Evolutionary conservation across 2,113 vertebrate genomes (phyloP), one percentile per base, ranked within the genome.

Genomic region (Malurus alboscapulatus): DNA sequence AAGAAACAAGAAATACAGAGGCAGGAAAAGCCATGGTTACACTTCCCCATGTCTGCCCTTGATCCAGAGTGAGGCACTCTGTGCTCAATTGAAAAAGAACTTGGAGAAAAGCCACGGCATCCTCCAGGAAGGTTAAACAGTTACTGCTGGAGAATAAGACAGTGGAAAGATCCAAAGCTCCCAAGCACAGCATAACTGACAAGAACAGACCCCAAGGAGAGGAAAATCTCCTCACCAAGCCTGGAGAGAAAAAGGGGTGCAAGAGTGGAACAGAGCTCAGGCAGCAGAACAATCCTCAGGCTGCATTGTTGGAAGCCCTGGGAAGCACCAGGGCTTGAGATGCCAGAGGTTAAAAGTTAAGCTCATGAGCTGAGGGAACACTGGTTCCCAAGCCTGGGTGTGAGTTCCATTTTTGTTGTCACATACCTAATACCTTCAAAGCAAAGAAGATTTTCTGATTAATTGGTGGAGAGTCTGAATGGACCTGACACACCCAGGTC

Each of bases 401-500:
- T 22, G 42, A 58, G 51, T 11, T 82, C 34, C 2, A 6, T 30
- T 63, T 77, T 59, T 84, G 54, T 83, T 77, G 44, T 73, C 25
- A 30, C 98, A 63, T 97, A 98, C 98, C 97, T 94, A 97, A 78
- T 55, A 98, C 96, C 14, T 74, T 53, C 83, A 98, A 61, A 21
- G 44, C 40, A 76, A 96, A 96, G 51, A 32, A 0, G 34, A 93
- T 90, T 8, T 22, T 30, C 6, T 88, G n/a, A 4, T 38, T 25
- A 62, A 95, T 62, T 4, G 7, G 4, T 42, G 20, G 66, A 66
- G 44, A 72, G 29, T 59, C 72, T 53, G 93, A 74, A 48, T 9
- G 81, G 73, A 97, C 1, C 0, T 12, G 92, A 65, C 97, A 98
- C 5, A 8, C 19, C 97, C 98, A 98, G 10, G 6, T 79, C 42